A percentile compares a stretch with the other conserved stretches of the same genome.
Evolutionary conservation across 1,140 invertebrate species (phyloP).

Genomic region (Anastrepha obliqua): DNA sequence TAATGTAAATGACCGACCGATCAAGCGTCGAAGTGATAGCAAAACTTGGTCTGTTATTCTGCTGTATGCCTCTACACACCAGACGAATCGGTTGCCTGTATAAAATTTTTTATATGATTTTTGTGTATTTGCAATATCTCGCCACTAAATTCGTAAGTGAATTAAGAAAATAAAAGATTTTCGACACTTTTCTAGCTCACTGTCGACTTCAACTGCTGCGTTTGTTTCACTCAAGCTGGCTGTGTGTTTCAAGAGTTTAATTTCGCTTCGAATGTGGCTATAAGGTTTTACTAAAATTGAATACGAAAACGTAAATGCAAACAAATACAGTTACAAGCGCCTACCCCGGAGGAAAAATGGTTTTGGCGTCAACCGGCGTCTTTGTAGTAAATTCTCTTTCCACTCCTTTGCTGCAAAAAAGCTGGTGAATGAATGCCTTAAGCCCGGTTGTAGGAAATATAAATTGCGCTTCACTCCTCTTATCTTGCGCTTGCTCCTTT

Average conservation of each 20-base stretch:
- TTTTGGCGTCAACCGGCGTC: no score
- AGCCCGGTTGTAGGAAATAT: no score
- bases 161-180: background rate
- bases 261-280: background rate
- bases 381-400: no score
- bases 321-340: background rate
- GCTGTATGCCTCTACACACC: background rate
- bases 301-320: background rate
- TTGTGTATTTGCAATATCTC: background rate
- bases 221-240: slow-evolving; percentile 3
- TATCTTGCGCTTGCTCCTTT: no score
- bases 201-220: background rate
- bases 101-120: no score
- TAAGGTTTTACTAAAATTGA: background rate
- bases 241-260: slow-evolving; percentile 38
- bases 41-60: background rate
- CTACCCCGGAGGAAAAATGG: background rate
- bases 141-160: background rate
- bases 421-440: no score
- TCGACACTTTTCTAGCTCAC: slow-evolving; percentile 7
- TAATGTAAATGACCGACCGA: slow-evolving; percentile 16
- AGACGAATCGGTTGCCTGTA: background rate
- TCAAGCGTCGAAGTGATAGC: background rate
- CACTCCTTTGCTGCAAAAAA: no score
- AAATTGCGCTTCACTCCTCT: no score